Evolutionary conservation across 2,113 vertebrate species (phyloP).

Genomic region (Burhinus oedicnemus): DNA sequence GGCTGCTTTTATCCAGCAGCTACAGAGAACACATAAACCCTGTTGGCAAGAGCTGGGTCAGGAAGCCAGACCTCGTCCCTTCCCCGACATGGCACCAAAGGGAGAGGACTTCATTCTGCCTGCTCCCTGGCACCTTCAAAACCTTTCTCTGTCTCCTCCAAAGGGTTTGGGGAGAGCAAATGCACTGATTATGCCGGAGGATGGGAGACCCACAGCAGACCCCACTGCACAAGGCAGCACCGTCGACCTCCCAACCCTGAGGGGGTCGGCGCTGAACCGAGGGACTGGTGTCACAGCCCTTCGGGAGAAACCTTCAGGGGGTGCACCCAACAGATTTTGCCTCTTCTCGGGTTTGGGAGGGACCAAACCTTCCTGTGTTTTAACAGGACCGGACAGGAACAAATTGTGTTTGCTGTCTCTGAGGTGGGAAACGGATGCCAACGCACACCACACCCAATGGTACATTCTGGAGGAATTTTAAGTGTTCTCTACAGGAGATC

Average conservation of each 20-base stretch:
- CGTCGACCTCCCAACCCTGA: rapidly evolving
- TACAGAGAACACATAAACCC: background rate
- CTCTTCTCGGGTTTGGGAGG: background rate
- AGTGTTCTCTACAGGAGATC: background rate
- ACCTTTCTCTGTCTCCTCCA: background rate
- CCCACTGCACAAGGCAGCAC: background rate
- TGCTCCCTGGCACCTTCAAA: background rate
- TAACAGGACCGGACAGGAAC: background rate
- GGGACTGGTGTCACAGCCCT: background rate
- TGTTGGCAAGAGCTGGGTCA: background rate
- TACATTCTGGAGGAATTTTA: background rate
- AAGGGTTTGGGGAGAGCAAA: background rate
- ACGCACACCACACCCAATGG: background rate
- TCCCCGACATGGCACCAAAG: background rate
- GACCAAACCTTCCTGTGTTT: background rate
- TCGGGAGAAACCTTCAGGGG: background rate
- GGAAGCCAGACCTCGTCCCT: background rate
- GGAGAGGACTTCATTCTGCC: background rate
- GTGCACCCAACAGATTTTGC: background rate
- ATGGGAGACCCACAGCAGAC: background rate
- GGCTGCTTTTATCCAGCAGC: background rate
- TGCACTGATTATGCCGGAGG: background rate
- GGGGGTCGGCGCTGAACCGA: rapidly evolving
- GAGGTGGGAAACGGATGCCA: background rate
- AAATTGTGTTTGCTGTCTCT: background rate